A percentile compares a stretch with the other conserved stretches of the same genome.
phyloP scores from a whole-genome alignment of 1,140 invertebrate genomes.

The Hydropsyche tenuis region DNA sequence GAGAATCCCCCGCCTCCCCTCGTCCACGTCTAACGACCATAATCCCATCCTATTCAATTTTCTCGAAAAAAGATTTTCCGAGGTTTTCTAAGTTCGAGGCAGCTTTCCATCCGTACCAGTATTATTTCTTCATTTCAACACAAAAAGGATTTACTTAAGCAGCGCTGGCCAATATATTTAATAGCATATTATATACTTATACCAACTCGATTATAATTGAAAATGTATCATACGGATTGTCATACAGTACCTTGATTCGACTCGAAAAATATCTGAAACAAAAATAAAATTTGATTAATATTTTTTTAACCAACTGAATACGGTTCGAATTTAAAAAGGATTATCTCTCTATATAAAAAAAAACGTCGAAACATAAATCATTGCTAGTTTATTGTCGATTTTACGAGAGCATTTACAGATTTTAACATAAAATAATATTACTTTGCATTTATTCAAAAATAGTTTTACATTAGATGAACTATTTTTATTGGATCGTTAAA shows the following conservation, averaged over 20 bases:
- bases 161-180: constrained; percentile 16
- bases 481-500: too few species aligned
- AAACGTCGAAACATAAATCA: constrained; percentile 3
- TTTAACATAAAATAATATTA: constrained; percentile 16
- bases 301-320: background rate
- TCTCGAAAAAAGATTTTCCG: constrained; percentile 57
- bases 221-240: background rate
- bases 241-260: background rate
- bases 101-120: constrained; percentile 17
- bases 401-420: constrained; percentile 17
- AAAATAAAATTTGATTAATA: background rate
- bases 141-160: constrained; percentile 28
- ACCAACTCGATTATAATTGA: constrained; percentile 10
- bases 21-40: constrained; percentile 40
- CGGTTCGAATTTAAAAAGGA: background rate
- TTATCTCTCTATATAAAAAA: background rate
- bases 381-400: background rate
- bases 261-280: too few species aligned
- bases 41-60: constrained; percentile 62
- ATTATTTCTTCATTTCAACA: constrained; percentile 48
- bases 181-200: background rate
- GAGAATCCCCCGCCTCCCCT: background rate
- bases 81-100: constrained; percentile 54
- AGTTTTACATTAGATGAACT: too few species aligned
- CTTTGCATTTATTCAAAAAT: too few species aligned